Evolutionary conservation across 2,888 invertebrate species (phyloP).

Genomic region (Agrypnus murinus): DNA sequence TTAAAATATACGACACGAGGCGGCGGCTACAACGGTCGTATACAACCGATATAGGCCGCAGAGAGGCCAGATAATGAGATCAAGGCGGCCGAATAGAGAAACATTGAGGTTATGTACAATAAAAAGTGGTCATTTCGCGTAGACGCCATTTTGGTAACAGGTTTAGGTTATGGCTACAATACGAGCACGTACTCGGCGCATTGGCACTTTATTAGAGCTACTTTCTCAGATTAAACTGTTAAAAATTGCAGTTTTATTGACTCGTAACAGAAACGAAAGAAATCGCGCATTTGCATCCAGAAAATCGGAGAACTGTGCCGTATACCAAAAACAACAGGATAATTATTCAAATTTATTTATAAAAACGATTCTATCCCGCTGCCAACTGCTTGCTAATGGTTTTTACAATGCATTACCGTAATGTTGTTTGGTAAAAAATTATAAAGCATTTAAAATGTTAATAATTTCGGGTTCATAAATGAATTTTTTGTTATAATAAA

Average conservation of each 20-base stretch:
- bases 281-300: constrained; percentile 10
- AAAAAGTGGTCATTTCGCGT: constrained; percentile 56
- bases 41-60: constrained; percentile 54
- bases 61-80: constrained; percentile 59
- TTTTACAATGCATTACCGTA: constrained; percentile 16
- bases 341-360: constrained; percentile 37
- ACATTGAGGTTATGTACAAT: constrained; percentile 58
- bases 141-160: constrained; percentile 53
- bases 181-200: constrained; percentile 39
- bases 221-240: constrained; percentile 35
- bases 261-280: constrained; percentile 9
- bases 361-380: constrained; percentile 24
- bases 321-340: constrained; percentile 28
- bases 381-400: constrained; percentile 30
- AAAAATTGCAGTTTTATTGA: constrained; percentile 28
- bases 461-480: too few species aligned
- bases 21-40: constrained; percentile 51
- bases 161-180: constrained; percentile 43
- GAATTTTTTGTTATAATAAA: too few species aligned
- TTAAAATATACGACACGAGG: constrained; percentile 57
- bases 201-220: constrained; percentile 45
- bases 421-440: neutral
- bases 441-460: too few species aligned
- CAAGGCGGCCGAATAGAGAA: constrained; percentile 57
- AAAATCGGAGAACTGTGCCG: constrained; percentile 15